phyloP scores from a whole-genome alignment of 2,888 invertebrate species.

The Himalopsyche kuldschensis region DNA sequence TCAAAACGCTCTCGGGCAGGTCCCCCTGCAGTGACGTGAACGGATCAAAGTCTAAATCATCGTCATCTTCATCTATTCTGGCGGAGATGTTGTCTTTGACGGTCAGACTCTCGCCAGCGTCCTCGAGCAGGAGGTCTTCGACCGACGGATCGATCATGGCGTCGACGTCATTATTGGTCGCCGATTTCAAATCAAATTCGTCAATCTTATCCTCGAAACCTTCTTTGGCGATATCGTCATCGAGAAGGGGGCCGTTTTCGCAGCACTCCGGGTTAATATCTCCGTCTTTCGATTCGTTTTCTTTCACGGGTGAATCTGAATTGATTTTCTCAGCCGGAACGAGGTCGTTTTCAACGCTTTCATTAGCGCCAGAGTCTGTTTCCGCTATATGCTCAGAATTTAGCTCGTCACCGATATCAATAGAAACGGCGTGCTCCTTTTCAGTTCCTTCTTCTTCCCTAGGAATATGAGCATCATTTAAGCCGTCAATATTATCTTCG shows the following conservation, averaged over 20 bases:
- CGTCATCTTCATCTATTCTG: slow-evolving; percentile 1
- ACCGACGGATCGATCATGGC: slow-evolving; percentile 18
- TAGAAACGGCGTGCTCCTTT: neutral
- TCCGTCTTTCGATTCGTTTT: neutral
- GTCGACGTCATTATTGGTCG: neutral
- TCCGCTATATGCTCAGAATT: neutral
- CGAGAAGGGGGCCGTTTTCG: neutral
- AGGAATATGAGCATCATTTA: neutral
- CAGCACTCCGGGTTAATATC: neutral
- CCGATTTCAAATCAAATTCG: neutral
- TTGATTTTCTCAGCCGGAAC: neutral
- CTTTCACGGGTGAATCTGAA: neutral
- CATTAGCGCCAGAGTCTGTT: neutral
- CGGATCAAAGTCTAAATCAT: slow-evolving; percentile 29
- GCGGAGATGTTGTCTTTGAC: neutral
- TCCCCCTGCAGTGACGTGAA: slow-evolving; percentile 27
- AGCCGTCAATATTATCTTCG: neutral
- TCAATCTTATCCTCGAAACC: neutral
- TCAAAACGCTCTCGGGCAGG: slow-evolving; percentile 11
- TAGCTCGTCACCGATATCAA: neutral
- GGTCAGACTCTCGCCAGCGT: neutral
- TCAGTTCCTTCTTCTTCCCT: neutral
- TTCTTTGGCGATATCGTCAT: neutral
- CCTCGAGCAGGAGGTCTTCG: slow-evolving; percentile 26
- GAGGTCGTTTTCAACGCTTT: neutral